A percentile compares a stretch with the other conserved stretches of the same genome.
phyloP scores from a whole-genome alignment of 2,113 vertebrate species.

The Polypterus senegalus region DNA sequence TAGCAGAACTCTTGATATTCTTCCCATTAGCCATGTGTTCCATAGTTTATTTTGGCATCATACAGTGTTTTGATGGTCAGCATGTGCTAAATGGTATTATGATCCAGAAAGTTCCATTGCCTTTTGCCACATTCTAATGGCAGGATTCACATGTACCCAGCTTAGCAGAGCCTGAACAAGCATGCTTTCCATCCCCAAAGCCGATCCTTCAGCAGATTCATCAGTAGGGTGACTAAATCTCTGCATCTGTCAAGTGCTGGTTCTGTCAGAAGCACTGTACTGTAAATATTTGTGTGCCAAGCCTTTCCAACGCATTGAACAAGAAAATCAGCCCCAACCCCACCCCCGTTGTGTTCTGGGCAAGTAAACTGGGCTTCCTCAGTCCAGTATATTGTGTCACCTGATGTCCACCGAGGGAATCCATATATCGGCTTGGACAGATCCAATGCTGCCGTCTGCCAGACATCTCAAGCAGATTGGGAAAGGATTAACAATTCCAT shows the following conservation, averaged over 20 bases:
- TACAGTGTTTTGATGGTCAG: slow-evolving; percentile 28
- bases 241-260: slow-evolving; percentile 50
- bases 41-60: slow-evolving; percentile 18
- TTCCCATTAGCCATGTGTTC: slow-evolving; percentile 18
- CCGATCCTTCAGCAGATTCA: slow-evolving; percentile 10
- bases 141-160: neutral
- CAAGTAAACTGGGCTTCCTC: slow-evolving; percentile 36
- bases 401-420: slow-evolving; percentile 42
- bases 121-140: too few relatives aligned
- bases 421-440: slow-evolving; percentile 54
- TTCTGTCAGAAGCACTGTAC: slow-evolving; percentile 25
- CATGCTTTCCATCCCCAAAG: slow-evolving; percentile 22
- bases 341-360: slow-evolving; percentile 38
- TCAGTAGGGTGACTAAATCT: slow-evolving; percentile 42
- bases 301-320: too few relatives aligned
- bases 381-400: slow-evolving; percentile 41
- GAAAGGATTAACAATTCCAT: too few relatives aligned
- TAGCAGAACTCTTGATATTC: slow-evolving; percentile 18
- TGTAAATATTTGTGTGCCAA: too few relatives aligned
- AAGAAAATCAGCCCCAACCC: neutral
- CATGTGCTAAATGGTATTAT: slow-evolving; percentile 10
- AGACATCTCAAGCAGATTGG: slow-evolving; percentile 13
- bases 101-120: too few relatives aligned
- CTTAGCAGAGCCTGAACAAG: slow-evolving; percentile 13
- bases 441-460: slow-evolving; percentile 35